phyloP scores from a whole-genome alignment of 2,113 vertebrate species.

The Lipophrys pholis region DNA sequence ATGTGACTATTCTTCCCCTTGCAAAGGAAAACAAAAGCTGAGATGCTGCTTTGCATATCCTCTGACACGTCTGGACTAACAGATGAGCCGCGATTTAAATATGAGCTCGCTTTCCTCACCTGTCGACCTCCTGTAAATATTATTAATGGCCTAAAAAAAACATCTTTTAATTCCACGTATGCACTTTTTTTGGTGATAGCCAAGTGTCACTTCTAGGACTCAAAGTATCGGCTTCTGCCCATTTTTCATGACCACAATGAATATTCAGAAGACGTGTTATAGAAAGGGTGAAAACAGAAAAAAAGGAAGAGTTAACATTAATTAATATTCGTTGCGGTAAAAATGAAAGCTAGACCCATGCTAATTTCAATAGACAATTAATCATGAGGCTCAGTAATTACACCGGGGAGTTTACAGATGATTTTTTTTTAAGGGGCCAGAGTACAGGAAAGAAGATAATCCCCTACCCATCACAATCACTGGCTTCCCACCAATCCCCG shows the following conservation, averaged over 20 bases:
- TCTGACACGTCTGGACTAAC: slow-evolving; percentile 84
- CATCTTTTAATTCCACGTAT: slow-evolving; percentile 81
- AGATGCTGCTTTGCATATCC: slow-evolving; percentile 87
- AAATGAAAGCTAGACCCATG: slow-evolving; percentile 98
- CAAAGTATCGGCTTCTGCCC: slow-evolving; percentile 84
- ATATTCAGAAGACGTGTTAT: slow-evolving; percentile 95
- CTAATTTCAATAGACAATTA: slow-evolving; percentile 99
- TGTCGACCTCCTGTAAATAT: slow-evolving; percentile 93
- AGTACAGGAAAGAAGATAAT: slow-evolving; percentile 92
- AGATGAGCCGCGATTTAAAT: slow-evolving; percentile 95
- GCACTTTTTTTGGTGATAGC: slow-evolving; percentile 88
- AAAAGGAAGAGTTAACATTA: slow-evolving; percentile 93
- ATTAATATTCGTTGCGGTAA: slow-evolving; percentile 99
- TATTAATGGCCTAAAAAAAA: slow-evolving; percentile 91
- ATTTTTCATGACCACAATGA: slow-evolving; percentile 95
- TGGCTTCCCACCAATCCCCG: slow-evolving; percentile 96
- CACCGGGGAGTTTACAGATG: slow-evolving; percentile 99
- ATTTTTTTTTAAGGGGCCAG: slow-evolving; percentile 96
- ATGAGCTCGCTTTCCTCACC: slow-evolving; percentile 90
- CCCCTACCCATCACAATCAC: slow-evolving; percentile 94
- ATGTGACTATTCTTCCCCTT: slow-evolving; percentile 67
- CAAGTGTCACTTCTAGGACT: slow-evolving; percentile 88
- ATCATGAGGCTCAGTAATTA: slow-evolving; percentile 99
- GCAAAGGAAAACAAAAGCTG: slow-evolving; percentile 75
- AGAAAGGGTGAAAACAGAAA: slow-evolving; percentile 82